These are phyloP conservation scores for Halichondria panicea DNA, from an alignment of 37 sponge, comb jelly and placozoan genomes.

Conservation along the genomic window DNA sequence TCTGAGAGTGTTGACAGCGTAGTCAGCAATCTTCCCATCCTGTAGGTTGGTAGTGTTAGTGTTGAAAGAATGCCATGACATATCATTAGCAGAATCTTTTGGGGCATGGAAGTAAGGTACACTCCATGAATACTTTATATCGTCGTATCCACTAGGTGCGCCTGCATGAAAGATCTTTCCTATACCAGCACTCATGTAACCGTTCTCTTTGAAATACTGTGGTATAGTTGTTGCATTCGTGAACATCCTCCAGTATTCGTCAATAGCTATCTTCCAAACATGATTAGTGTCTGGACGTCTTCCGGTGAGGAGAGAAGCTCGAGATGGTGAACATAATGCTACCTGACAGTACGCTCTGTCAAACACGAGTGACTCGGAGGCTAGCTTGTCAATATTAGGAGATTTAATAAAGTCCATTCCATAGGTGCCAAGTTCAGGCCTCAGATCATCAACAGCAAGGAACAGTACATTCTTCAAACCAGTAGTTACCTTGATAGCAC, in stretches of 20 bases:
- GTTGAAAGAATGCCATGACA: too few relatives aligned
- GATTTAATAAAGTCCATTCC: constrained; percentile 3
- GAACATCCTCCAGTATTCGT: constrained; percentile 45
- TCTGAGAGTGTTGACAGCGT: constrained; percentile 12
- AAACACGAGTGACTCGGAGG: constrained; percentile 42
- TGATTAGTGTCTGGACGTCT: constrained; percentile 53
- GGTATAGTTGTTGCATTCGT: constrained; percentile 61
- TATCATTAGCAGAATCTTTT: background rate
- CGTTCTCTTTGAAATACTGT: constrained; percentile 65
- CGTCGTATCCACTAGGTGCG: constrained; percentile 52
- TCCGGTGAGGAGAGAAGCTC: constrained; percentile 53
- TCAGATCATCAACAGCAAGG: constrained; percentile 49
- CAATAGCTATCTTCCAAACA: constrained; percentile 37
- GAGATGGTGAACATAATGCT: constrained; percentile 51
- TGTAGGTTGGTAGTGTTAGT: too few relatives aligned
- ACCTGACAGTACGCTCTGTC: constrained; percentile 64
- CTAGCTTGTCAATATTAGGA: constrained; percentile 53
- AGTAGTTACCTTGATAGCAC: too few relatives aligned
- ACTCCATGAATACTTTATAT: constrained; percentile 45
- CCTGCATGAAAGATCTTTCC: constrained; percentile 63
- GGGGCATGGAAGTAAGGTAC: constrained; percentile 28
- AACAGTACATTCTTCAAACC: too few relatives aligned
- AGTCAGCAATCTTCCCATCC: constrained; percentile 43
- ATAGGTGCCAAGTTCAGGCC: constrained; percentile 41
- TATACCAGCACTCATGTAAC: constrained; percentile 48